Evolutionary conservation across 1,140 invertebrate species (phyloP), one percentile per base, ranked within the genome.

Genomic region (Phenacoccus solenopsis): DNA sequence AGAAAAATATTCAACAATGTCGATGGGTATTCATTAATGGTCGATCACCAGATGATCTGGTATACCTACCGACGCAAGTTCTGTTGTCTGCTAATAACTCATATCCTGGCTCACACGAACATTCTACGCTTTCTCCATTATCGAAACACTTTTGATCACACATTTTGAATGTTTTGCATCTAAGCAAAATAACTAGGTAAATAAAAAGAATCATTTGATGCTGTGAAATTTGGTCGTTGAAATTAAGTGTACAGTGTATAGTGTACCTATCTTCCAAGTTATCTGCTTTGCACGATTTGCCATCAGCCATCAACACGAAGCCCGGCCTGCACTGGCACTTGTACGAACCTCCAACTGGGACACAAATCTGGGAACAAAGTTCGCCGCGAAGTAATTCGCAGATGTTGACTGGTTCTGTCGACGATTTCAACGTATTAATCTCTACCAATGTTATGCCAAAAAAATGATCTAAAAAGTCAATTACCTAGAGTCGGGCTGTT

Each of bases 321-420:
- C 90, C 90, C 72, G 85, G 78, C 22, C 84, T 80, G 77, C 91
- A 94, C 32, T 84, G 81, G 77, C 91, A 94, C 69, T 79, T 82
- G 77, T 87, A 93, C 0, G 89, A 90, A 3, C 82, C 83, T 4
- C 81, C 83, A 0, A 82, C 81, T 0, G 87, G 83, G 9, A 89
- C 80, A 74, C 89, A 91, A 73, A 87, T 84, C 72, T 91, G 88
- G 0, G 87, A 86, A 75, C 89, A 91, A 9, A 90, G 76, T 73
- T 87, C 82, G 9, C 85, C 86, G 67, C 80, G 81, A 75, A 85
- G 80, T 68, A 85, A 78, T n/a, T 84, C 78, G 73, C 88, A 90
- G 49, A 89, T 71, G 61, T 73, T 72, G 2, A 68, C 69, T 16
- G 57, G 69, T 76, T 74, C 25, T 72, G 67, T n/a, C n/a, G n/a